Base-by-base conservation (phyloP, 2,797 vertebrate genomes). In the Galaxias olidus region DNA sequence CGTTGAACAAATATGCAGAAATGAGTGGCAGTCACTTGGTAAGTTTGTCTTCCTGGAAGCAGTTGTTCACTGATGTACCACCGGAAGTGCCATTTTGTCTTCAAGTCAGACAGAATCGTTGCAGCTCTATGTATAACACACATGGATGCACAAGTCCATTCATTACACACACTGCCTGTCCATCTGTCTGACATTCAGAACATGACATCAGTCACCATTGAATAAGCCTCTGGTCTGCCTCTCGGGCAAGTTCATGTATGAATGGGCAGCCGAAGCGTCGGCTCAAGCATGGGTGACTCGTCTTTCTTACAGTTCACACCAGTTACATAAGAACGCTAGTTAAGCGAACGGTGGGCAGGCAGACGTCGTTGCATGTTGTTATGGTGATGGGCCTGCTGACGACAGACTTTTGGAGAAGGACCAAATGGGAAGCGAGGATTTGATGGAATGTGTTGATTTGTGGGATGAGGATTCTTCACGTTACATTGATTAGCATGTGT, bases 251-350 rank as follows among this genome's bases (percentile, higher is more conserved):
- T 51, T 54, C 20, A 40, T 54, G 52, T 54, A 54, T 54, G 52
- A 54, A 54, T 54, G 52, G 12, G 52, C 52, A 54, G 40, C 30
- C 6, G 20, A 54, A 30, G 12, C 52, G 13, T 13, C n/a, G 52
- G 20, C 20, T 50, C 19, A 40, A 13, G 40, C 15, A 30, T 60
- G 59, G 13, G 20, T 60, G 58, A 48, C 58, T 60, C 14, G 55
- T 41, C 13, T 57, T 42, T 30, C 50, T 53, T 15, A 13, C 18
- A 17, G 30, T 53, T 53, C 49, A 53, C 50, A 48, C 44, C 45
- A 15, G 19, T 65, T 65, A 65, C 10, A 49, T 56, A 65, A 65
- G 43, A 40, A 9, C 13, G 6, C 63, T 62, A 40, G 13, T 62
- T 51, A 60, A 44, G 9, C 4, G 4, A 43, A 15, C 17, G n/a